Base-by-base conservation (phyloP, 2,113 vertebrate species). In the Lates calcarifer region DNA sequence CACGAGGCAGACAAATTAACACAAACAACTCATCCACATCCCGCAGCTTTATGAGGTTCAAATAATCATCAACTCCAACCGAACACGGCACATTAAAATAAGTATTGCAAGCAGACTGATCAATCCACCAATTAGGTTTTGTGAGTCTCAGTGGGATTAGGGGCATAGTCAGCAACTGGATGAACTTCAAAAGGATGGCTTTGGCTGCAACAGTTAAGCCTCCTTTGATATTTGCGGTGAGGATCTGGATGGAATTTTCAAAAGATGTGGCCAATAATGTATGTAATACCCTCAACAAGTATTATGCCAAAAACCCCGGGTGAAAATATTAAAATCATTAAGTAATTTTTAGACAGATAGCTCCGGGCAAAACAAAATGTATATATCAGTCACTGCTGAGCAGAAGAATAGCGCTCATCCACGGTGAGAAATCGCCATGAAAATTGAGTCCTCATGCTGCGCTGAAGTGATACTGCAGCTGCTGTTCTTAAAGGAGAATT, bases 161-260 rank as follows among this genome's bases (percentile, higher is more conserved):
- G 43, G 66, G 68, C 64, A 74, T 60, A 71, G 61, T 79, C 61
- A 57, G 80, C 75, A 77, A 70, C 65, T 92, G 87, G 91, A 80
- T 61, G 35, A 70, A 84, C 83, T 89, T 90, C 89, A 90, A 87
- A 90, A 65, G 78, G 24, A 86, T 56, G 13, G 5, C 61, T 83
- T 80, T 68, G 77, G 72, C 84, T 74, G 58, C 12, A 20, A 80
- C 37, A 20, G 45, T 74, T 78, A 77, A 87, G 80, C 79, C 51
- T 72, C 39, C 74, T 79, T 73, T 81, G 73, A 85, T 86, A 81
- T 82, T 39, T 76, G 56, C 39, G 29, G 51, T 33, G 22, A 79
- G 35, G 78, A 83, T 89, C 75, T 77, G 55, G 75, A 75, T 53
- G 51, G 67, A 35, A 58, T 66, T 79, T 47, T 28, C 6, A 4